Conservation (phyloP, 37 sponge, comb jelly and placozoan genomes). For the Halisarca cf. caerulea region DNA sequence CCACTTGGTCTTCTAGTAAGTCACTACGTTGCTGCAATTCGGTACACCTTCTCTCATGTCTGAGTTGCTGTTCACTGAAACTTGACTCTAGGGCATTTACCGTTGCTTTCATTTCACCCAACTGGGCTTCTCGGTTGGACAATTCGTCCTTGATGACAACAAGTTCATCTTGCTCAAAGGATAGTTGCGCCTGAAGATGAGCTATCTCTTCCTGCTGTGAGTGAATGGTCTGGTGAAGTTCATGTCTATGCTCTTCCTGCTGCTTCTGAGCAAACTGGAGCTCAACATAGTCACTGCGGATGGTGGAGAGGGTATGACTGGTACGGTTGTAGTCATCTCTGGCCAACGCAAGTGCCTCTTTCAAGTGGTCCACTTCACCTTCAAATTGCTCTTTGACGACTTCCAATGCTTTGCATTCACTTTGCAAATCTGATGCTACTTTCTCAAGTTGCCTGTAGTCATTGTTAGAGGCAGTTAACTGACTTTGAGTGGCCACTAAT, state of each 20-base stretch:
- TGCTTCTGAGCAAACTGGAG: neutral
- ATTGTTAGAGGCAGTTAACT: neutral
- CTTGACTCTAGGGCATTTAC: neutral
- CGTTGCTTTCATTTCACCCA: neutral
- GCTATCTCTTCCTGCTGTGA: constrained; percentile 14
- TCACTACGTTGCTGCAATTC: neutral
- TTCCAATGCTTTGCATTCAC: neutral
- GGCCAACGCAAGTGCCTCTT: constrained; percentile 9
- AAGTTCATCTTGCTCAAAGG: neutral
- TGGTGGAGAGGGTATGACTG: constrained; percentile 2
- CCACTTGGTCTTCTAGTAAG: neutral
- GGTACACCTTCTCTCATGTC: neutral
- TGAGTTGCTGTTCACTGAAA: neutral
- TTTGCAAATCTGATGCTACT: neutral
- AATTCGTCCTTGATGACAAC: neutral
- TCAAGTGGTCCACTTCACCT: neutral
- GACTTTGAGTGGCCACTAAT: neutral
- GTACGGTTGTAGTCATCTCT: neutral
- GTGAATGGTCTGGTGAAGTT: neutral
- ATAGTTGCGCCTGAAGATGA: neutral
- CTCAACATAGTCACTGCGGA: constrained; percentile 16
- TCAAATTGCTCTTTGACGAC: neutral
- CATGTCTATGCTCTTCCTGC: neutral
- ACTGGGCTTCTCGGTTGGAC: neutral
- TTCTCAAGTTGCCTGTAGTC: neutral